Percentiles rank a stretch among this genome's conserved stretches.
Evolutionary conservation across 2,113 vertebrate genomes (phyloP).

Genomic region (Tupaia chinensis): DNA sequence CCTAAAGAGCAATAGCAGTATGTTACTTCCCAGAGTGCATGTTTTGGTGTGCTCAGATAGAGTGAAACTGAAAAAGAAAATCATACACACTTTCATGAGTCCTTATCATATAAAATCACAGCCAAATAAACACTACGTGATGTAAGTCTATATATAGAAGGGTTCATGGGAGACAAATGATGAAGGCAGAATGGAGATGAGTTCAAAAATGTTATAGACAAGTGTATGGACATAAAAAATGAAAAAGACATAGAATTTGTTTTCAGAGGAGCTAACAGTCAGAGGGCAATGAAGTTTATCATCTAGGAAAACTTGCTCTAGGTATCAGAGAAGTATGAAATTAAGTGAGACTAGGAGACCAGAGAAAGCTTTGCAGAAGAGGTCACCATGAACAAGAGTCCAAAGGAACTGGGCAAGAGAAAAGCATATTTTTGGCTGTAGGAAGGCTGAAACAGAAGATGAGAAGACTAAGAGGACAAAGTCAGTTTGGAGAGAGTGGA

Average conservation of each 20-base stretch:
- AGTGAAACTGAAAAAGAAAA: conserved; percentile 8
- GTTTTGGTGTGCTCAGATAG: background rate
- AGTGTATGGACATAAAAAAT: background rate
- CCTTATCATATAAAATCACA: background rate
- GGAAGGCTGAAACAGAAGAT: background rate
- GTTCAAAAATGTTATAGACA: background rate
- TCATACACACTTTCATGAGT: background rate
- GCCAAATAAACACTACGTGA: background rate
- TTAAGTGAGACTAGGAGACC: background rate
- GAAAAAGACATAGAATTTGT: background rate
- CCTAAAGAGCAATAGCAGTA: background rate
- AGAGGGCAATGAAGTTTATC: background rate
- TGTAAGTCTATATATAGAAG: background rate
- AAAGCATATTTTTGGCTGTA: background rate
- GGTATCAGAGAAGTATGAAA: background rate
- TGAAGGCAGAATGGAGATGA: background rate
- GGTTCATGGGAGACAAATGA: background rate
- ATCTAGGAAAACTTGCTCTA: background rate
- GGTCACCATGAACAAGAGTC: background rate
- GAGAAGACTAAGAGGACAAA: background rate
- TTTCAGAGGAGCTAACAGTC: background rate
- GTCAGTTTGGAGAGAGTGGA: background rate
- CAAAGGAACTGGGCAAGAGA: background rate
- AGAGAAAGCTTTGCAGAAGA: background rate
- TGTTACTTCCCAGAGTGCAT: background rate